phyloP scores from a whole-genome alignment of 2,797 vertebrate species.

The Poecilia velifera region DNA sequence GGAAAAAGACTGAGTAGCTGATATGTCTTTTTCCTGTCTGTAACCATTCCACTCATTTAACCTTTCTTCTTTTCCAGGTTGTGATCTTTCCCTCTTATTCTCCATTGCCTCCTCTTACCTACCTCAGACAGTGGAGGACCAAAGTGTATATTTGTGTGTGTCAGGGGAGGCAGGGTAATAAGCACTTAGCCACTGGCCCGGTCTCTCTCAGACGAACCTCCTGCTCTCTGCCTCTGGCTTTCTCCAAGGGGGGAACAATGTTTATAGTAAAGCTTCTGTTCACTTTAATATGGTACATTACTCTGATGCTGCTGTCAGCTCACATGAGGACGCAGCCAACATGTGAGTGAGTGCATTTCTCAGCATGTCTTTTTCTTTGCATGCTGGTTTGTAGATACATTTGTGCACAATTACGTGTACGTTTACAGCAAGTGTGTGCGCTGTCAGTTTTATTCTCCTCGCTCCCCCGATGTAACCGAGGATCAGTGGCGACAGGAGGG shows the following conservation, averaged over 20 bases:
- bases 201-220: constrained; percentile 61
- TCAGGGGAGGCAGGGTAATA: constrained; percentile 74
- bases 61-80: constrained; percentile 67
- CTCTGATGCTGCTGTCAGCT: constrained; percentile 92
- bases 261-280: constrained; percentile 93
- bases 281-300: constrained; percentile 89
- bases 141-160: constrained; percentile 73
- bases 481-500: constrained; percentile 87
- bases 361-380: constrained; percentile 40
- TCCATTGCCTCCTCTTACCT: constrained; percentile 31
- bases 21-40: constrained; percentile 66
- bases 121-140: constrained; percentile 64
- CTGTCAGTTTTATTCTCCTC: constrained; percentile 90
- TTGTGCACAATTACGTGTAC: constrained; percentile 31
- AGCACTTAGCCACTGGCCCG: constrained; percentile 72
- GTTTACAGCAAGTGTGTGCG: constrained; percentile 30
- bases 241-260: constrained; percentile 74
- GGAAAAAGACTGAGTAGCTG: constrained; percentile 47
- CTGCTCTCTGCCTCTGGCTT: constrained; percentile 54
- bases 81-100: constrained; percentile 56
- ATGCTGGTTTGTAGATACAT: constrained; percentile 39
- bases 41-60: constrained; percentile 68
- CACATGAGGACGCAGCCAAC: constrained; percentile 46
- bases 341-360: constrained; percentile 28
- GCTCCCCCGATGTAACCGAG: constrained; percentile 83